Percentiles rank a stretch among this genome's conserved stretches.
phyloP scores from a whole-genome alignment of 2,797 vertebrate genomes.

The Synanceia verrucosa region DNA sequence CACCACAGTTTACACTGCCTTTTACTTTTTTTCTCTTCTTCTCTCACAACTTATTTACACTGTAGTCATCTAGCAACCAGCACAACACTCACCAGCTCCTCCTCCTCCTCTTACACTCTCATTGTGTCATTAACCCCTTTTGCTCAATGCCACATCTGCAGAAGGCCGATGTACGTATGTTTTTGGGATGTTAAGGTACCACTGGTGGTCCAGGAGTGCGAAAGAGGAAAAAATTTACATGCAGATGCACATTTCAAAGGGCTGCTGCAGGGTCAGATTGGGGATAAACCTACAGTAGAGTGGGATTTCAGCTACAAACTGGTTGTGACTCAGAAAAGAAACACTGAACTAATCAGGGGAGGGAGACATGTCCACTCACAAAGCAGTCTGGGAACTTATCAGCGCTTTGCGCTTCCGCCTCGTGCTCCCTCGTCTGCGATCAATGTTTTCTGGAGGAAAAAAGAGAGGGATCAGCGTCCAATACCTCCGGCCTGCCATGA shows the following conservation, averaged over 20 bases:
- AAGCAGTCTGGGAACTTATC: slow-evolving; percentile 66
- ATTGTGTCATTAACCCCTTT: slow-evolving; percentile 42
- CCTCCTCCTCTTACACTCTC: slow-evolving; percentile 33
- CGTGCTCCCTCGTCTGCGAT: slow-evolving; percentile 47
- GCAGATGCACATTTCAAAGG: not conserved
- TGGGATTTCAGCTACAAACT: slow-evolving; percentile 40
- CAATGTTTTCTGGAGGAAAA: slow-evolving; percentile 66
- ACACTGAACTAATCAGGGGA: slow-evolving; percentile 31
- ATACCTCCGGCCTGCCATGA: slow-evolving; percentile 78
- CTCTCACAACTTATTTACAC: slow-evolving; percentile 67
- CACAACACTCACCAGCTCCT: slow-evolving; percentile 64
- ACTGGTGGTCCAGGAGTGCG: slow-evolving; percentile 48
- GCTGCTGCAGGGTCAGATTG: not conserved
- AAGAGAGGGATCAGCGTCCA: slow-evolving; percentile 54
- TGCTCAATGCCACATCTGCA: slow-evolving; percentile 60
- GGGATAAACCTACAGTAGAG: not conserved
- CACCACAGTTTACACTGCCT: slow-evolving; percentile 42
- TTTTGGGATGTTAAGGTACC: slow-evolving; percentile 70
- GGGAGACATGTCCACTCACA: slow-evolving; percentile 27
- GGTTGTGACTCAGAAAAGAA: slow-evolving; percentile 57
- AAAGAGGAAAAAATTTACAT: not conserved
- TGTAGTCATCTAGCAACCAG: slow-evolving; percentile 66
- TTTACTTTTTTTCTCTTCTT: slow-evolving; percentile 9
- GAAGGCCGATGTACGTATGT: slow-evolving; percentile 33
- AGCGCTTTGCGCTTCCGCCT: slow-evolving; percentile 45